Percentiles rank a stretch among this genome's conserved stretches.
phyloP scores from a whole-genome alignment of 2,113 vertebrate genomes.

The Sciurus niger region DNA sequence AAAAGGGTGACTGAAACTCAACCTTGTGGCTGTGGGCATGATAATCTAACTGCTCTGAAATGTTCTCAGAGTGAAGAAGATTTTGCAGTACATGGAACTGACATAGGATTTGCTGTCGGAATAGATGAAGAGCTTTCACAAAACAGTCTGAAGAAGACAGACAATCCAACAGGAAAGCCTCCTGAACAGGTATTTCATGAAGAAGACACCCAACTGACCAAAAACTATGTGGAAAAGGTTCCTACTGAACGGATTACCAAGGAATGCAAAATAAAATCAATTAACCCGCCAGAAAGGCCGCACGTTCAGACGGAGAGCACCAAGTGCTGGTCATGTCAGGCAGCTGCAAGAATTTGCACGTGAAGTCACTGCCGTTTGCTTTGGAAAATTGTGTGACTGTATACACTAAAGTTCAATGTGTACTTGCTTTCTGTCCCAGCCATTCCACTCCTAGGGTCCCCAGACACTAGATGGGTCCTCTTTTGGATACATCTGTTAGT shows the following conservation, averaged over 20 bases:
- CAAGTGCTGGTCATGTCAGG: rapidly evolving
- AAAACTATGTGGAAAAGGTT: not conserved
- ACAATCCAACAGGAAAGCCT: not conserved
- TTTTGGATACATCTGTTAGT: rapidly evolving
- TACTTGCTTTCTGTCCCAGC: rapidly evolving
- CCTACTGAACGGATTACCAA: not conserved
- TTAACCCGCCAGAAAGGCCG: not conserved
- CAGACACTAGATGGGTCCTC: too few species aligned
- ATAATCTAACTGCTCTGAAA: not conserved
- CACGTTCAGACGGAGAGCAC: not conserved
- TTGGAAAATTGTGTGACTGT: not conserved
- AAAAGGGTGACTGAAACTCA: not conserved
- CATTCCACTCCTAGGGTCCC: too few species aligned
- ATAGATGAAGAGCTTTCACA: not conserved
- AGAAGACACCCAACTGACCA: not conserved
- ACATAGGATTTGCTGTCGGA: not conserved
- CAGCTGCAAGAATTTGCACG: not conserved
- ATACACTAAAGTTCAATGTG: not conserved
- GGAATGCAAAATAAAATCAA: not conserved
- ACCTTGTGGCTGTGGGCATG: not conserved
- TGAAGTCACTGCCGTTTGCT: not conserved
- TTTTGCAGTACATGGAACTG: not conserved
- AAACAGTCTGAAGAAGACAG: not conserved
- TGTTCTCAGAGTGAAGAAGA: not conserved
- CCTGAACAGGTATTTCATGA: not conserved